These are phyloP conservation scores for Microcebus lehilahytsara DNA, from an alignment of 2,113 vertebrate genomes.

Conservation along the genomic window DNA sequence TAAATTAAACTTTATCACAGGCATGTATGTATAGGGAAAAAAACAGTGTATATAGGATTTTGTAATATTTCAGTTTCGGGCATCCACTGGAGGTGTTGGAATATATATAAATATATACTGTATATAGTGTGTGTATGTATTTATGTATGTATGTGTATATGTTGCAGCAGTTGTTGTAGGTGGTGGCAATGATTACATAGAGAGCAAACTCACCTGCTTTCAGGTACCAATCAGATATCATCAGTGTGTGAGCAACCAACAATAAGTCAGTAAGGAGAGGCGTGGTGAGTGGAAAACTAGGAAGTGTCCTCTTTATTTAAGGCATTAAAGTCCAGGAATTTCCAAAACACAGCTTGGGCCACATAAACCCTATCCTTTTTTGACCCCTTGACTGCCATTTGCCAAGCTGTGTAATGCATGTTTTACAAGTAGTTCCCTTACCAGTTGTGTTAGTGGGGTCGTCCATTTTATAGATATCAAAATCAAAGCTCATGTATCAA, in stretches of 20 bases:
- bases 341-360: not conserved
- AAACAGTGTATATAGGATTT: not conserved
- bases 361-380: not conserved
- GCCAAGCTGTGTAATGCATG: not conserved
- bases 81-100: not conserved
- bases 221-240: not conserved
- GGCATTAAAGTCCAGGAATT: not conserved
- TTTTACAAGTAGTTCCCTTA: conserved; percentile 17
- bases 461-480: conserved; percentile 1
- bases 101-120: not conserved
- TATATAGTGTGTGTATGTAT: not conserved
- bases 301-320: not conserved
- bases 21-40: not conserved
- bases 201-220: not conserved
- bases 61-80: not conserved
- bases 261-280: not conserved
- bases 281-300: not conserved
- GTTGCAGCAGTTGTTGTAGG: not conserved
- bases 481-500: not conserved
- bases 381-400: not conserved
- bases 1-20: not conserved
- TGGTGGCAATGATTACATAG: not conserved
- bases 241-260: not conserved
- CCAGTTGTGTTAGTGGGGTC: not conserved
- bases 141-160: not conserved